These are phyloP conservation scores for Sebastes oblongus DNA, from an alignment of 2,797 vertebrate species.

Conservation along the genomic window DNA sequence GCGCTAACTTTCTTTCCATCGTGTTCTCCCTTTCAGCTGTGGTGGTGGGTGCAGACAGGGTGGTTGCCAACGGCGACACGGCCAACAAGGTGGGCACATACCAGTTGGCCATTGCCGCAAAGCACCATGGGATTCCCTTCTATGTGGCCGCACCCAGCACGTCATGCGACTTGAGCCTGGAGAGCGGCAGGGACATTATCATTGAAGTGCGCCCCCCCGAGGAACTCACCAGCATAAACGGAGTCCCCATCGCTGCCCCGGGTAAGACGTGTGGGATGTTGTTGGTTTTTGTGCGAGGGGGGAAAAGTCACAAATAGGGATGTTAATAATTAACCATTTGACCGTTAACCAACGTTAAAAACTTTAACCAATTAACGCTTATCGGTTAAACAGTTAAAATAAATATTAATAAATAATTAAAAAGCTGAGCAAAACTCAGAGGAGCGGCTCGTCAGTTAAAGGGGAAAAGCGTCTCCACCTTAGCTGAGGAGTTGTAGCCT, in stretches of 20 bases:
- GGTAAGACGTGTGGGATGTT: constrained; percentile 69
- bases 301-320: too few species aligned
- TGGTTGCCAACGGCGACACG: constrained; percentile 92
- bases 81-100: constrained; percentile 96
- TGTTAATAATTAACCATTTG: too few species aligned
- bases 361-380: too few species aligned
- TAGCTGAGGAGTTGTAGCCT: too few species aligned
- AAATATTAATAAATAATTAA: too few species aligned
- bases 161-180: constrained; percentile 89
- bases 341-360: too few species aligned
- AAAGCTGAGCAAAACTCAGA: too few species aligned
- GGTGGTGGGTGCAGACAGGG: constrained; percentile 91
- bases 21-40: constrained; percentile 80
- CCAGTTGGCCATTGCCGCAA: constrained; percentile 90
- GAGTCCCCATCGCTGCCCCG: constrained; percentile 85
- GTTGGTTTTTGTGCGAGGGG: too few species aligned
- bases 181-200: constrained; percentile 85
- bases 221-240: constrained; percentile 90
- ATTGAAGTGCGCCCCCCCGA: constrained; percentile 89
- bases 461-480: too few species aligned
- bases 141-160: constrained; percentile 93
- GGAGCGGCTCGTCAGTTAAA: too few species aligned
- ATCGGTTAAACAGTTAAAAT: too few species aligned
- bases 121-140: constrained; percentile 90
- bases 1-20: background rate